Conservation (phyloP, 92 coral and sea anemone genomes). For the Heteractis magnifica region DNA sequence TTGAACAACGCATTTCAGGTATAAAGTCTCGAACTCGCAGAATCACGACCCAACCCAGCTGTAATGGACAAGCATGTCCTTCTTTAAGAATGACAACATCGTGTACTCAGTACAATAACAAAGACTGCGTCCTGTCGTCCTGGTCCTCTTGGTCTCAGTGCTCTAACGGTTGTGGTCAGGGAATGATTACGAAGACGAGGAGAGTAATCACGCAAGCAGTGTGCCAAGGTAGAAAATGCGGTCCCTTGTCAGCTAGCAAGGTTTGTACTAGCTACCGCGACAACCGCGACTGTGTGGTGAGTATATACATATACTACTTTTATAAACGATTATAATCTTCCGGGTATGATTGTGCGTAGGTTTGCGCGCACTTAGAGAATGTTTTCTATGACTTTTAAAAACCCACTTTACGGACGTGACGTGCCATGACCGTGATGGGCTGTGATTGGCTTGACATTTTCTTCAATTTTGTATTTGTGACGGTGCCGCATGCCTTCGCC, state of each 20-base stretch:
- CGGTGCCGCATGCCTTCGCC: too few relatives aligned
- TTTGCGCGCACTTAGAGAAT: too few relatives aligned
- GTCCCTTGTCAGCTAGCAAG: constrained; percentile 46
- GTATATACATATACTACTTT: background rate
- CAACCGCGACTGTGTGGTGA: constrained; percentile 83
- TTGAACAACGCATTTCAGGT: constrained; percentile 42
- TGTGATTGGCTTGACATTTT: too few relatives aligned
- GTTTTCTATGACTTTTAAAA: too few relatives aligned
- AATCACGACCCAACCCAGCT: constrained; percentile 50
- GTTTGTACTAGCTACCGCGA: constrained; percentile 76
- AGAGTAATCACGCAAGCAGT: constrained; percentile 47
- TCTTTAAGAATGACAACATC: constrained; percentile 42
- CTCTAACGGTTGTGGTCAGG: constrained; percentile 78
- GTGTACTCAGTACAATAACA: constrained; percentile 72
- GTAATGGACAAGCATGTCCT: constrained; percentile 79
- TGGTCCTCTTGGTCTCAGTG: constrained; percentile 92
- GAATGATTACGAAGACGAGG: constrained; percentile 69
- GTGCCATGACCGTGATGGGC: too few relatives aligned
- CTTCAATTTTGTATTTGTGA: too few relatives aligned
- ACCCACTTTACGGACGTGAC: background rate
- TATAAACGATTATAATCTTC: background rate
- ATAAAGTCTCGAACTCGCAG: constrained; percentile 64
- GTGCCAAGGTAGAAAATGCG: constrained; percentile 84
- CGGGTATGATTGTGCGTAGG: too few relatives aligned
- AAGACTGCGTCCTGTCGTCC: constrained; percentile 74